phyloP scores from a whole-genome alignment of 2,113 vertebrate species.

The Colistium nudipinnis region DNA sequence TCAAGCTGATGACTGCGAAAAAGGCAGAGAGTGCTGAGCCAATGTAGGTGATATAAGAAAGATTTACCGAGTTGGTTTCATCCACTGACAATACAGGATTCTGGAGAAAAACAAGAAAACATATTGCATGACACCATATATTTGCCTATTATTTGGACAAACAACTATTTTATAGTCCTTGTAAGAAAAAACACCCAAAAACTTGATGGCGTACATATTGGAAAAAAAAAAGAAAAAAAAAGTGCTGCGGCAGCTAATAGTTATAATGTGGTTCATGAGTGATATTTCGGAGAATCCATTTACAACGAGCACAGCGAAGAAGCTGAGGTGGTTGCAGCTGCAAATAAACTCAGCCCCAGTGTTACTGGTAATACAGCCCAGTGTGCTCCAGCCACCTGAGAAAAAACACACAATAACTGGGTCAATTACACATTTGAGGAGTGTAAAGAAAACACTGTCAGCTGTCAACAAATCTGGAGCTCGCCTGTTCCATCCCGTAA shows the following conservation, averaged over 20 bases:
- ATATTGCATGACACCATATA: no score
- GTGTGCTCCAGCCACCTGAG: constrained; percentile 79
- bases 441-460: neutral
- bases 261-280: no score
- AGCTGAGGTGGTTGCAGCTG: constrained; percentile 87
- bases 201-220: no score
- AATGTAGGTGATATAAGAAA: constrained; percentile 79
- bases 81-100: constrained; percentile 47
- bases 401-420: neutral
- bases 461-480: neutral
- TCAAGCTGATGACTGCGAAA: constrained; percentile 78
- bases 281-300: constrained; percentile 9
- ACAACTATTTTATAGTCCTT: no score
- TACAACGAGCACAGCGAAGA: constrained; percentile 92
- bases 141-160: no score
- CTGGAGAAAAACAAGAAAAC: constrained; percentile 33
- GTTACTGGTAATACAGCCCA: constrained; percentile 69
- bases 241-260: no score
- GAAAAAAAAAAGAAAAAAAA: no score
- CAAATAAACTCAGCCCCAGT: constrained; percentile 70
- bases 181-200: no score
- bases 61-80: neutral
- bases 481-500: constrained; percentile 23
- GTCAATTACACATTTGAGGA: no score
- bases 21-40: constrained; percentile 82